Evolutionary conservation across 2,888 invertebrate species (phyloP), one percentile per base, ranked within the genome.

Genomic region (Amphipyra berbera): DNA sequence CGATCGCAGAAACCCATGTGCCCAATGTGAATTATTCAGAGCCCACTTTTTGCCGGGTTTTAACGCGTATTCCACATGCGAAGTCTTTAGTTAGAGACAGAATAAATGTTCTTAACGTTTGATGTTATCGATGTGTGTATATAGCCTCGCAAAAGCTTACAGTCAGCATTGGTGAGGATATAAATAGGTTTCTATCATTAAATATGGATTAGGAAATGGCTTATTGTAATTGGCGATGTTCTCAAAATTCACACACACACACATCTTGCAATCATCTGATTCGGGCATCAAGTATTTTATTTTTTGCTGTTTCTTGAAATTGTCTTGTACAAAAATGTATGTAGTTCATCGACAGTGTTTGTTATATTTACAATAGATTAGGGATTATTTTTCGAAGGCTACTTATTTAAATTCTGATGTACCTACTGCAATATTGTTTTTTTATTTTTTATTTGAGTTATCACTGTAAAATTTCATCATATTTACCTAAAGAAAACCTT

Each of bases 1-100:
- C 68, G 69, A 71, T 77, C 57, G 63, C 57, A 37, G 38, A 69
- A 54, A 54, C 50, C 63, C 50, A 59, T 68, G 69, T 67, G 65
- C 66, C 69, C 66, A 61, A 62, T 73, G 59, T 64, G 61, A 70
- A 75, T 75, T 55, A 77, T 76, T 79, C 66, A 65, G 45, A 57
- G 47, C 53, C 10, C 42, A 64, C 35, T 68, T 67, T 74, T 71
- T 71, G 61, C 56, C 42, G 13, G 52, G 52, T 64, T 66, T 42
- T 56, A 70, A 75, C 61, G 60, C 56, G 68, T 57, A 60, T 48
- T 50, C 14, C 47, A 71, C 73, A 70, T 77, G 73, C 73, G 46
- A 78, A 76, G 50, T 61, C 50, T 73, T 61, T 57, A 62, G 41
- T 35, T 47, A 45, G 52, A 55, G 35, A 62, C 45, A 61, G 44